Conservation (phyloP, 2,113 vertebrate species). For the Phycodurus eques region DNA sequence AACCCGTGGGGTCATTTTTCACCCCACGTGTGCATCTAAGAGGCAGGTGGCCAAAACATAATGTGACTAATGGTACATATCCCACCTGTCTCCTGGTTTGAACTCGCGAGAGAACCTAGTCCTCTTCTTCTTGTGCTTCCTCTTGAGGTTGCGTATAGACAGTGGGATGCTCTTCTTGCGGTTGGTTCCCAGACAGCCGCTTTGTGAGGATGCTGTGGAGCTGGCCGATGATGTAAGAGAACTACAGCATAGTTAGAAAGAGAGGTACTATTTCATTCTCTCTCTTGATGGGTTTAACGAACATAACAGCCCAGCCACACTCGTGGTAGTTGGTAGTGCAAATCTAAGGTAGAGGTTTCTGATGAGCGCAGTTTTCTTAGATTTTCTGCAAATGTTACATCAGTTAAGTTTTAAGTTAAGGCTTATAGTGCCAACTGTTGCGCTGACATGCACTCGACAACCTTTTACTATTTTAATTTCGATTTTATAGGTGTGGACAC, state of each 20-base stretch:
- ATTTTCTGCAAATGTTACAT: background rate
- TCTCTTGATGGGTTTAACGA: background rate
- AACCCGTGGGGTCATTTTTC: too few species aligned
- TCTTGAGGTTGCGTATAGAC: slow-evolving; percentile 93
- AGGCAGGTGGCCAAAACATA: background rate
- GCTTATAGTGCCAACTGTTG: too few species aligned
- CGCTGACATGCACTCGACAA: too few species aligned
- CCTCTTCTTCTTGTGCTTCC: slow-evolving; percentile 98
- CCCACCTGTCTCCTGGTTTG: slow-evolving; percentile 92
- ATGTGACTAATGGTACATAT: background rate
- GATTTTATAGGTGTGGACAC: too few species aligned
- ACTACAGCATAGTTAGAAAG: slow-evolving; percentile 45
- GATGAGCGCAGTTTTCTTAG: background rate
- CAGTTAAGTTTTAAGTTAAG: background rate
- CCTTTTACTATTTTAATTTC: too few species aligned
- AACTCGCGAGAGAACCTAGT: slow-evolving; percentile 92
- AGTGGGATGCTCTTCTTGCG: slow-evolving; percentile 95
- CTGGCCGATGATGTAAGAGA: slow-evolving; percentile 96
- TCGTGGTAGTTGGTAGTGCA: background rate
- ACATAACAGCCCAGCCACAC: background rate
- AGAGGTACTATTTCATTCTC: background rate
- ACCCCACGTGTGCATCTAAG: background rate
- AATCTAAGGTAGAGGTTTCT: background rate
- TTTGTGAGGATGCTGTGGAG: slow-evolving; percentile 93
- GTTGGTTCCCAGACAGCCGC: slow-evolving; percentile 79